A percentile compares a stretch with the other conserved stretches of the same genome.
These are phyloP conservation scores for Hymenochirus boettgeri DNA, from an alignment of 2,113 vertebrate species.

Conservation along the genomic window DNA sequence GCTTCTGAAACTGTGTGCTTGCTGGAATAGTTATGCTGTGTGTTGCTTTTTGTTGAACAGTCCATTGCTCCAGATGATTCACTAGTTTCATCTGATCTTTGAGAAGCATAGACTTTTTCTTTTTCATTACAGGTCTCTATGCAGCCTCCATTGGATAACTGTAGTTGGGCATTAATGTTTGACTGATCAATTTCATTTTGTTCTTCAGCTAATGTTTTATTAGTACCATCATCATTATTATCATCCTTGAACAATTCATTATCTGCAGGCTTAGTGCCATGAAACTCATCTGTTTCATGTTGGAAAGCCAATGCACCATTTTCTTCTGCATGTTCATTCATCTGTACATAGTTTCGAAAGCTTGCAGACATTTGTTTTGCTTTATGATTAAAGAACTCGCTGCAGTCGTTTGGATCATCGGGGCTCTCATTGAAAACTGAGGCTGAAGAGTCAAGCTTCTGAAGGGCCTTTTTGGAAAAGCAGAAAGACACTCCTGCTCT, in stretches of 20 bases:
- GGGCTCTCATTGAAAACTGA: constrained; percentile 87
- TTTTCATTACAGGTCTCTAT: constrained; percentile 41
- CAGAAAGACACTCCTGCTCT: constrained; percentile 89
- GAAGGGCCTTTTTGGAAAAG: constrained; percentile 83
- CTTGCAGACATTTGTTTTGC: constrained; percentile 56
- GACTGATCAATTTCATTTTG: constrained; percentile 46
- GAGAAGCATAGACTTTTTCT: constrained; percentile 41
- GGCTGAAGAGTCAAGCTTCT: constrained; percentile 89
- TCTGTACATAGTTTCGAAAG: constrained; percentile 47
- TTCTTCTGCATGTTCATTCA: constrained; percentile 46
- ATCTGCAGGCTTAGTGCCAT: constrained; percentile 43
- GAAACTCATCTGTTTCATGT: constrained; percentile 47
- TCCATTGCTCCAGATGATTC: constrained; percentile 44
- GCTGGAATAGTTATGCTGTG: constrained; percentile 37
- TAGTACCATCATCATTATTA: constrained; percentile 39
- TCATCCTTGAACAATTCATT: constrained; percentile 52
- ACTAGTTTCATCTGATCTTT: constrained; percentile 41
- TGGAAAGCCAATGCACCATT: constrained; percentile 36
- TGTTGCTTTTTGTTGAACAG: constrained; percentile 43
- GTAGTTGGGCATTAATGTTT: constrained; percentile 50
- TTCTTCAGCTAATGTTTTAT: constrained; percentile 39
- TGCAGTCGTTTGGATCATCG: constrained; percentile 71
- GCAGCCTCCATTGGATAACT: constrained; percentile 52
- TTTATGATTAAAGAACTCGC: constrained; percentile 59
- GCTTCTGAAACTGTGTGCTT: constrained; percentile 46